Base-by-base conservation (phyloP, 2,888 invertebrate species). In the Dolichopus griseipennis region DNA sequence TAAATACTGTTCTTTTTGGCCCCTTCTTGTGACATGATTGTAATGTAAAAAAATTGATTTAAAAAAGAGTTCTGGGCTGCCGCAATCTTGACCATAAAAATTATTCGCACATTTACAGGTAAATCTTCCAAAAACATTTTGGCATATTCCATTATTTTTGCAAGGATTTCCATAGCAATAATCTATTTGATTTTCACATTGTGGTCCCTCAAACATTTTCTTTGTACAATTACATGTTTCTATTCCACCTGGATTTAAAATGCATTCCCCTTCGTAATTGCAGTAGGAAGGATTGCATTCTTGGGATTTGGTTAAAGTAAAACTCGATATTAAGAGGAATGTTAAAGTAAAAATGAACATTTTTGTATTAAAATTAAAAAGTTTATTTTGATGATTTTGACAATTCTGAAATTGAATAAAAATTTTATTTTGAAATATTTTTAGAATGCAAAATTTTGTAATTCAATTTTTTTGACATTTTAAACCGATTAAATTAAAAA, bases 251-350 rank as follows among this genome's bases (percentile, higher is more conserved):
- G 61, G 20, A 52, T 65, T 21, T 8, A 62, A 18, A 62, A 61
- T 64, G 18, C 68, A 68, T 34, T 52, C 21, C 18, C 68, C 68
- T 64, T 67, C 66, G 27, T 67, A 37, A 52, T 68, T 68, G 15
- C 68, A 68, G 27, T 61, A 64, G 9, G 9, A 61, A 18, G 21
- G n/a, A 52, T 64, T n/a, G 22, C 68, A 68, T 7, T 52, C 52
- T n/a, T 52, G 2, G 2, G 8, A 8, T 8, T 10, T 37, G 4
- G 8, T 37, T 37, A 7, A 2, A 10, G 12, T 4, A 10, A 37
- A 8, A 12, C 1, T 37, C 8, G 37, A 37, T 10, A 37, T 7
- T 4, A 37, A 37, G 8, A 37, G 8, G n/a, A n/a, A n/a, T 27
- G 27, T 27, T 4, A 27, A 27, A 4, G 5, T 27, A 27, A 27